Conservation (phyloP, 2,888 invertebrate species). For the Lasioglossum marginatum region DNA sequence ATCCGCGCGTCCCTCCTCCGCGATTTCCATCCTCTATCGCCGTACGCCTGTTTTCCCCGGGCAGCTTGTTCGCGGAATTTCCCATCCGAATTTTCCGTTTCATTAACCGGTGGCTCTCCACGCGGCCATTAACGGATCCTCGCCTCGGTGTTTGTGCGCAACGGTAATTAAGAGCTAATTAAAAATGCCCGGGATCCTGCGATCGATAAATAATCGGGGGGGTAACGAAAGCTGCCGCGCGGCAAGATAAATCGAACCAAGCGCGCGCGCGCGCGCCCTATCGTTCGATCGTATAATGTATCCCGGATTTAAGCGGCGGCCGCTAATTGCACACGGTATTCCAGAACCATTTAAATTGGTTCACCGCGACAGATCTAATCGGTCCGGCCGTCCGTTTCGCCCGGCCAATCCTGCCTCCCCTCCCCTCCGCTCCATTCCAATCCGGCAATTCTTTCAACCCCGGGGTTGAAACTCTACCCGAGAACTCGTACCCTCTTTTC, state of each 20-base stretch:
- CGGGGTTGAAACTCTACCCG: slow-evolving; percentile 11
- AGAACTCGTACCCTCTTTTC: slow-evolving; percentile 8
- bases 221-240: slow-evolving; percentile 47
- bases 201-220: slow-evolving; percentile 43
- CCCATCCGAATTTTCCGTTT: slow-evolving; percentile 49
- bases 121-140: slow-evolving; percentile 47
- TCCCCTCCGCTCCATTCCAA: not conserved
- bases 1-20: not conserved
- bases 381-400: slow-evolving; percentile 55
- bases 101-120: slow-evolving; percentile 39
- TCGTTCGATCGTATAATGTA: slow-evolving; percentile 61
- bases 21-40: not conserved
- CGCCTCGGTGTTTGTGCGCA: slow-evolving; percentile 41
- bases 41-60: slow-evolving; percentile 2
- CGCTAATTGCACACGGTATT: slow-evolving; percentile 66
- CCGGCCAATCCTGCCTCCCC: slow-evolving; percentile 10
- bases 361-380: slow-evolving; percentile 71
- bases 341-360: slow-evolving; percentile 68
- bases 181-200: slow-evolving; percentile 37
- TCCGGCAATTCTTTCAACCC: slow-evolving; percentile 48
- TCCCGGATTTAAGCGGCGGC: slow-evolving; percentile 59
- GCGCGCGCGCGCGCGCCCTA: slow-evolving; percentile 17
- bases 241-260: slow-evolving; percentile 56
- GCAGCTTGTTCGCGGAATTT: slow-evolving; percentile 26
- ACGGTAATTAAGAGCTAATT: slow-evolving; percentile 56